Evolutionary conservation across 1,140 invertebrate species (phyloP), one percentile per base, ranked within the genome.

Genomic region (Acromyrmex heyeri): DNA sequence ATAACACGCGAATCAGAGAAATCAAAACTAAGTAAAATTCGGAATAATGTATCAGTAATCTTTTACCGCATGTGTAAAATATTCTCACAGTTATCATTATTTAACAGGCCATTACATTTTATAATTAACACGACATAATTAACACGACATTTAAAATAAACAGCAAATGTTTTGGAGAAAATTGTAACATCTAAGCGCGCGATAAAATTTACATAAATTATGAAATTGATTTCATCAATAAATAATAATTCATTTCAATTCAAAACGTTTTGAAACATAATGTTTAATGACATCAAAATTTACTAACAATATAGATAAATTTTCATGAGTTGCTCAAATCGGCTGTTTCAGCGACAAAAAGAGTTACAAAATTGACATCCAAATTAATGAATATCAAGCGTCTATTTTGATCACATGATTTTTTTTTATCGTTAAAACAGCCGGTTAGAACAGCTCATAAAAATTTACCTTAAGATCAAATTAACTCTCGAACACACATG

Each of bases 211-310:
- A 50, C 14, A 16, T 16, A 50, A 65, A 50, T 50, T 10, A 30
- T 48, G 14, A 44, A 65, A 78, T 78, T 78, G 1, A 48, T 30
- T 65, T 78, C 1, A 2, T 65, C 3, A 18, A 44, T 44, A 75
- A 59, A 38, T 75, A 38, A 44, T 12, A 44, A 44, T 57, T 18
- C 21, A 53, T 30, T 30, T 6, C 18, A 18, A 64, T 76, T 61
- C 16, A 10, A 76, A 21, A n/a, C 12, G 16, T 12, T 18, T 61
- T 76, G 14, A 77, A 64, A 7, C 16, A 0, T 24, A 61, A 76
- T n/a, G 18, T 62, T 48, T 38, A 27, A 5, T 14, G 16, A 18
- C 1, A n/a, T n/a, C 16, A 27, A n/a, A 48, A 77, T 61, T 21
- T 21, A 6, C 18, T 57, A 53, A 10, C 2, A 44, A 44, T 44